phyloP scores from a whole-genome alignment of 2,797 vertebrate species.

The Syndactyla subalaris region DNA sequence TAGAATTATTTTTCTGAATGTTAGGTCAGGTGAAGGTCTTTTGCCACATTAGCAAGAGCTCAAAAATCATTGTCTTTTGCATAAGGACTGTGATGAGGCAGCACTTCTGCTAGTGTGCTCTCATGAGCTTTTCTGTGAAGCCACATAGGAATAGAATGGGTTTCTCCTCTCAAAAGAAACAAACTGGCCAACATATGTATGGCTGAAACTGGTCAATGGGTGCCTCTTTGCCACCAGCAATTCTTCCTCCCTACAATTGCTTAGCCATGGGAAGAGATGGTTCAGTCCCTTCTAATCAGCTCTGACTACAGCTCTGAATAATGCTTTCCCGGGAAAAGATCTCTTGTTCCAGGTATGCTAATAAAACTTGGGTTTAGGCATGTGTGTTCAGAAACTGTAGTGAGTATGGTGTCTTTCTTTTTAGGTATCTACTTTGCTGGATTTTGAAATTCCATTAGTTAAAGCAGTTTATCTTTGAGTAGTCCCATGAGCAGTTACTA shows the following conservation, averaged over 20 bases:
- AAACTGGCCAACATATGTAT: not conserved
- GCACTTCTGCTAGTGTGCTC: accelerated
- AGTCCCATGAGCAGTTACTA: not conserved
- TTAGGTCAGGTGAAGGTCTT: not conserved
- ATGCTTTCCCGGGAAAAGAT: not conserved
- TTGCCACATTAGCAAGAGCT: not conserved
- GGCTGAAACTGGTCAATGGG: not conserved
- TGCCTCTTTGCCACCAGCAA: not conserved
- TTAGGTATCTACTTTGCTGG: not conserved
- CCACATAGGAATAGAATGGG: not conserved
- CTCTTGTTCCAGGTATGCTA: not conserved
- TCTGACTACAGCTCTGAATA: not conserved
- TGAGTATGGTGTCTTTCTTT: not conserved
- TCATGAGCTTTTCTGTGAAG: not conserved
- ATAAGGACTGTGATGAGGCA: not conserved
- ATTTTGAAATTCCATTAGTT: not conserved
- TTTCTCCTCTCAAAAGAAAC: not conserved
- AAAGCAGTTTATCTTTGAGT: not conserved
- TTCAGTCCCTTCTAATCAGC: accelerated
- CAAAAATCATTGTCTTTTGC: not conserved
- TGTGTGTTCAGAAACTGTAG: accelerated
- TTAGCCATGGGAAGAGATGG: not conserved
- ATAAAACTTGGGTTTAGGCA: not conserved
- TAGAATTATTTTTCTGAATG: not conserved
- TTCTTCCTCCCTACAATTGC: not conserved